Conservation (phyloP, 2,797 vertebrate species). For the Oceanodroma leucorhoa region DNA sequence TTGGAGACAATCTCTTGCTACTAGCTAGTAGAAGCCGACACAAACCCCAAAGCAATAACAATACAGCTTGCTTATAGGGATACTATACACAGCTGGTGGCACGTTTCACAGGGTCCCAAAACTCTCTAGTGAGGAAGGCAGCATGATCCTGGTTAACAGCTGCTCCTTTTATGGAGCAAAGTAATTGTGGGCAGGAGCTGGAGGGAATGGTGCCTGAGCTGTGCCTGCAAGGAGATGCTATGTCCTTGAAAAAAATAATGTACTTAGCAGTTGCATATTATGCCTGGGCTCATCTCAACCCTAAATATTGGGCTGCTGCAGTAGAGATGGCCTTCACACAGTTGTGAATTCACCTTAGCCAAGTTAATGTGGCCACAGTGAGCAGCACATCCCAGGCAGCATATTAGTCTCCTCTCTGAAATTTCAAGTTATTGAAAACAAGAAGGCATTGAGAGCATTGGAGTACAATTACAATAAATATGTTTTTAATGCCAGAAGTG, state of each 20-base stretch:
- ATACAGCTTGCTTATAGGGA: not conserved
- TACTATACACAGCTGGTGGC: accelerated
- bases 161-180: not conserved
- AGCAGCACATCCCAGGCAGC: not conserved
- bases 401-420: not conserved
- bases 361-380: not conserved
- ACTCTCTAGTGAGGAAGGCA: not conserved
- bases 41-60: not conserved
- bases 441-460: accelerated
- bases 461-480: not conserved
- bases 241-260: accelerated
- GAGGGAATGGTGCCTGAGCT: not conserved
- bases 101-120: not conserved
- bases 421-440: not conserved
- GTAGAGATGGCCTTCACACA: not conserved
- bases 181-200: not conserved
- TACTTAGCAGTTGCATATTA: not conserved
- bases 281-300: not conserved
- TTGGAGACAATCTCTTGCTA: not conserved
- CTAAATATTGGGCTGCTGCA: not conserved
- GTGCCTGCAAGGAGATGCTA: not conserved
- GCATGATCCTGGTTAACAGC: accelerated
- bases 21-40: not conserved
- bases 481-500: not conserved
- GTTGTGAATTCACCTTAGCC: not conserved